These are phyloP conservation scores for Bombus confusus DNA, from an alignment of 1,140 invertebrate genomes.

Conservation along the genomic window DNA sequence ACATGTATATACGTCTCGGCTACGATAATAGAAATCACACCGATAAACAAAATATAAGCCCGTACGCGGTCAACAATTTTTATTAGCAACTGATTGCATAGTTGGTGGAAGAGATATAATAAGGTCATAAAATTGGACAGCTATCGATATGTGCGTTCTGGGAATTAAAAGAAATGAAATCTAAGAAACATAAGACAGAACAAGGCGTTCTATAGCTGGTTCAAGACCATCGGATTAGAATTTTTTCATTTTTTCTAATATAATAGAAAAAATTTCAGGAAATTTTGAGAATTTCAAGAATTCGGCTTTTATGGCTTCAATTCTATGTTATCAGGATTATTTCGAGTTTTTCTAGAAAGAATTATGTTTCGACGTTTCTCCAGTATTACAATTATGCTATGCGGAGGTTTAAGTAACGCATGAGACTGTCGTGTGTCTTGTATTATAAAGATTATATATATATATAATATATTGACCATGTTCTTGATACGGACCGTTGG, in stretches of 20 bases:
- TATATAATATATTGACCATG: neutral
- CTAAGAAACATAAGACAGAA: neutral
- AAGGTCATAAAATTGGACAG: neutral
- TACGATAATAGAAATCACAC: conserved; percentile 33
- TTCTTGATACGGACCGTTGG: neutral
- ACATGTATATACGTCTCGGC: neutral
- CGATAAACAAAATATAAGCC: conserved; percentile 34
- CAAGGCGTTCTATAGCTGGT: neutral
- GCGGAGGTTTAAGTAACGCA: neutral
- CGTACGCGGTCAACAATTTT: neutral
- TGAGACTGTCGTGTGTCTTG: neutral
- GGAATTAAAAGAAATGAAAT: neutral
- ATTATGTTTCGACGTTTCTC: neutral
- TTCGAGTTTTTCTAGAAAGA: neutral
- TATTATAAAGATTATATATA: neutral
- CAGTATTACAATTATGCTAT: neutral
- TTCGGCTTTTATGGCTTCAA: neutral
- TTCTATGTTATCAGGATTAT: neutral
- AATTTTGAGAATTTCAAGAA: neutral
- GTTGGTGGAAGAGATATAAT: neutral
- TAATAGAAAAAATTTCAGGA: neutral
- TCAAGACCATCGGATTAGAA: neutral
- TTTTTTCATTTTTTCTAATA: neutral
- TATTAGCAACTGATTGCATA: conserved; percentile 2
- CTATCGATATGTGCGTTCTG: neutral